These are phyloP conservation scores for Clitarchus hookeri DNA, from an alignment of 2,888 invertebrate genomes.

Conservation along the genomic window DNA sequence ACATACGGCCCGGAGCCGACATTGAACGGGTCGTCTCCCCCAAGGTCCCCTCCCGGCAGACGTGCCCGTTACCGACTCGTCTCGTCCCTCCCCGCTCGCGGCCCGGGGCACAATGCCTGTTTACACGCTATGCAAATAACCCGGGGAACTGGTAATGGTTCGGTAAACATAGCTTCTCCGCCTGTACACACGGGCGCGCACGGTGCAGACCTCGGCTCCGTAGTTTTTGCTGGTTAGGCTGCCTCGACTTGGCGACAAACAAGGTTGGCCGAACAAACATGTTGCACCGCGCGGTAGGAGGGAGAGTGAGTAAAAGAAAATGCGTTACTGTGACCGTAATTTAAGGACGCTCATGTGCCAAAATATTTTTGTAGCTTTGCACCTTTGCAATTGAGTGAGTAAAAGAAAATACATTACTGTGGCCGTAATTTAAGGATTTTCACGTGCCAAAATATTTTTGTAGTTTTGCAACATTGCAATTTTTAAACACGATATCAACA, in stretches of 20 bases:
- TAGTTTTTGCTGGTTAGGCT: background rate
- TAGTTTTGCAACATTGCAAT: too few species aligned
- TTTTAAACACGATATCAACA: too few species aligned
- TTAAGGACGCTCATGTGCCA: too few species aligned
- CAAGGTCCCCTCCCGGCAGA: background rate
- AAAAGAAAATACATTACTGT: too few species aligned
- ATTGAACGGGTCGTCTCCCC: background rate
- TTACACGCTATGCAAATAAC: conserved; percentile 3
- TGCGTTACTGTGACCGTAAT: too few species aligned
- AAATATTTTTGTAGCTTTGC: too few species aligned
- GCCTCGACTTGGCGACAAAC: background rate
- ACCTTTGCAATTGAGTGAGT: too few species aligned
- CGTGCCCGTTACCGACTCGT: background rate
- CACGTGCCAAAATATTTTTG: too few species aligned
- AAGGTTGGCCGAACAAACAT: background rate
- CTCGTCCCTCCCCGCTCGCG: background rate
- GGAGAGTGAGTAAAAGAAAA: too few species aligned
- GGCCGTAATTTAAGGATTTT: too few species aligned
- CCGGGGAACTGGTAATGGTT: background rate
- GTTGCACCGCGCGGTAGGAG: too few species aligned
- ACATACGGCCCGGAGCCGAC: background rate
- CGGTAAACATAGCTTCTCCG: background rate
- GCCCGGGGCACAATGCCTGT: background rate
- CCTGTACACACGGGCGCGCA: background rate
- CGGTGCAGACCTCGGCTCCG: background rate